Evolutionary conservation across 2,797 vertebrate species (phyloP).

Genomic region (Hemibagrus guttatus): DNA sequence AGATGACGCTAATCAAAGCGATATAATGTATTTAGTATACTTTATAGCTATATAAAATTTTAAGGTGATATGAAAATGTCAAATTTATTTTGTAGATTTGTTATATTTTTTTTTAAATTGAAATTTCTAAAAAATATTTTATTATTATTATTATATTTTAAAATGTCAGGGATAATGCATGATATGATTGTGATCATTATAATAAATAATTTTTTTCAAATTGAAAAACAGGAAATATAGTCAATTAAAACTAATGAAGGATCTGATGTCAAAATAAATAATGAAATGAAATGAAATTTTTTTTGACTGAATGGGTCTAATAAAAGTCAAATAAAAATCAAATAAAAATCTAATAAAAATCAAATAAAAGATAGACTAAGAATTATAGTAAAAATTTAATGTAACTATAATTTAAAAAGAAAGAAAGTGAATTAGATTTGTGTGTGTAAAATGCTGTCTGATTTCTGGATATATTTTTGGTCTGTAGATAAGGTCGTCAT

Average conservation of each 20-base stretch:
- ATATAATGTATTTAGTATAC: not conserved
- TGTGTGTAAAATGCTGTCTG: not conserved
- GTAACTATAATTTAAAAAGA: no score
- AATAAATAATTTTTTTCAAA: not conserved
- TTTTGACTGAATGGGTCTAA: no score
- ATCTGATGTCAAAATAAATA: not conserved
- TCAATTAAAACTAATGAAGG: not conserved
- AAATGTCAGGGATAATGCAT: not conserved
- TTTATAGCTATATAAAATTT: not conserved
- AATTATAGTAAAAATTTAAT: no score
- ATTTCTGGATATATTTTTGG: not conserved
- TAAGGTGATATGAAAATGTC: not conserved
- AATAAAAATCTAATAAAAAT: no score
- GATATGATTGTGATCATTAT: not conserved
- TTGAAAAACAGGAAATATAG: not conserved
- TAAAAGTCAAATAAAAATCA: no score
- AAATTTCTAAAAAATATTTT: not conserved
- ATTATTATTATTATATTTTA: no score
- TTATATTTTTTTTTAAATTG: not conserved
- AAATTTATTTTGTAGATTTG: not conserved
- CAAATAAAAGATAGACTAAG: no score
- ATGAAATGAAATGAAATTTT: not conserved
- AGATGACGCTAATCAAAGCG: not conserved
- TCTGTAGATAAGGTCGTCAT: conserved; percentile 29
- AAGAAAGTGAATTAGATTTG: not conserved